Evolutionary conservation across 2,797 vertebrate species (phyloP).

Genomic region (Sebastes jordani): DNA sequence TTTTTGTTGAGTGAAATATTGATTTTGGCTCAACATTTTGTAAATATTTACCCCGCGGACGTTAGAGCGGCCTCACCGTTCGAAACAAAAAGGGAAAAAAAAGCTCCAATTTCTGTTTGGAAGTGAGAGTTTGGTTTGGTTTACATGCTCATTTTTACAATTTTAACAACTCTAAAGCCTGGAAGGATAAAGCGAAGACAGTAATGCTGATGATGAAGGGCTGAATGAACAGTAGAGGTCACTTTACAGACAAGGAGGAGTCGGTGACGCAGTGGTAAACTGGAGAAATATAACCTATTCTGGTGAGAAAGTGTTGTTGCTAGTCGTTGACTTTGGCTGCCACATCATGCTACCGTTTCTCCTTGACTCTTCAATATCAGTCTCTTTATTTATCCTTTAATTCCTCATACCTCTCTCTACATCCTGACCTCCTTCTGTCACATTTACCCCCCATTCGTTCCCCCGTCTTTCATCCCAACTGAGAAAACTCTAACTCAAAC

Average conservation of each 20-base stretch:
- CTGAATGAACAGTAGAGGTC: not conserved
- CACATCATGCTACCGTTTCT: not conserved
- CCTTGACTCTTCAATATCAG: not conserved
- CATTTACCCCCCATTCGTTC: not conserved
- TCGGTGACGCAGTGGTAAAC: not conserved
- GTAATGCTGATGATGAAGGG: not conserved
- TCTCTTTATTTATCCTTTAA: not conserved
- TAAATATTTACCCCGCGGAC: constrained; percentile 70
- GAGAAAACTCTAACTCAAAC: not conserved
- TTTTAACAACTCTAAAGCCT: not conserved
- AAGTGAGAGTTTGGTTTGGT: not conserved
- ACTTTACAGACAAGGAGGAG: not conserved
- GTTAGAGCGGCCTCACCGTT: constrained; percentile 1
- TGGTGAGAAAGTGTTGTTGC: not conserved
- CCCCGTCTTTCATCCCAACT: not conserved
- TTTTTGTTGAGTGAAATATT: constrained; percentile 72
- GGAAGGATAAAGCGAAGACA: not conserved
- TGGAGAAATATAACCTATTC: not conserved
- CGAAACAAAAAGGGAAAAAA: constrained; percentile 11
- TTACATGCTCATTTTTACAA: not conserved
- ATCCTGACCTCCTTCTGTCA: not conserved
- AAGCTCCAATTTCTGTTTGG: not conserved
- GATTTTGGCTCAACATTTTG: constrained; percentile 77
- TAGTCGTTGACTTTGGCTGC: not conserved
- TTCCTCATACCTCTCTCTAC: not conserved